Evolutionary conservation across 2,888 invertebrate genomes (phyloP), one percentile per base, ranked within the genome.

Genomic region (Cataglyphis albicans): DNA sequence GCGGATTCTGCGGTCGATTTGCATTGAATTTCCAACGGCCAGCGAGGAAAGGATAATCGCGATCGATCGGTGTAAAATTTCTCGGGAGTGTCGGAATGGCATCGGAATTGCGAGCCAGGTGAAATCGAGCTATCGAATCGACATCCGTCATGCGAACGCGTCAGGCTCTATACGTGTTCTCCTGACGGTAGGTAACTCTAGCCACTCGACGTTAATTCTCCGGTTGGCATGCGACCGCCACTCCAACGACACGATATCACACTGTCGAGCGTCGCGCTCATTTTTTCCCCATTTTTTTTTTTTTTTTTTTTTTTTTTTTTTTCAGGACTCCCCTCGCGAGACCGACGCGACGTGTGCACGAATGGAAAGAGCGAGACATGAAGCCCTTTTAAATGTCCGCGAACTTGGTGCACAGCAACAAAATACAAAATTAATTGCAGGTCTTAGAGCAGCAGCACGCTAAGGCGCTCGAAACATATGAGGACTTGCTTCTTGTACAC

Each of bases 61-160:
- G 65, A 89, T 90, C 88, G 90, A 90, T 89, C 85, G 90, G 87
- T 89, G 87, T 90, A 89, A 89, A 92, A 92, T 90, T 91, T 92
- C 88, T 86, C 88, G 74, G 82, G 85, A 89, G 89, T 88, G 87
- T 87, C 90, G 89, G 75, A 81, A 88, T 84, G 88, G 89, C 86
- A 90, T 91, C 90, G 87, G 90, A 92, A 92, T 91, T 91, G 89
- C 89, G 87, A 84, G 86, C 87, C 83, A 61, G 68, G 90, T 90
- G 91, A 93, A 93, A 94, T 94, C 92, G 91, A 92, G 91, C 91
- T 92, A 94, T 94, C 90, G 92, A 92, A 94, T 93, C 93, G 93
- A 89, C 92, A 92, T 93, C 89, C 91, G 93, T 94, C 93, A 93
- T 92, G 92, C 90, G 88, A 91, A 90, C 88, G 57, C 73, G 90